phyloP scores from a whole-genome alignment of 2,797 vertebrate species.

The Acipenser ruthenus region DNA sequence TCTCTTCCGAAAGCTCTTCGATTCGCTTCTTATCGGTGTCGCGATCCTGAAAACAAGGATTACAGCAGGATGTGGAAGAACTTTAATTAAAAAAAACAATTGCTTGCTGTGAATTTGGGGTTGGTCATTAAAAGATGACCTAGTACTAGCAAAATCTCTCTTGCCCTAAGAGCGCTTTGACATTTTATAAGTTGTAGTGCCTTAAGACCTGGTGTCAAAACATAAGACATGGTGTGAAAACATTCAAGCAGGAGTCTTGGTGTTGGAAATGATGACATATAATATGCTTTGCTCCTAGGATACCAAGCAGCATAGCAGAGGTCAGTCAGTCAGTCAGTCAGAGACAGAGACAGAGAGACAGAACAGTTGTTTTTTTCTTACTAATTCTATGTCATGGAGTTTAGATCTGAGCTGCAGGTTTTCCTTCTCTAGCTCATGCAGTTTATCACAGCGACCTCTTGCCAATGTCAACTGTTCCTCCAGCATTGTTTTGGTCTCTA shows the following conservation, averaged over 20 bases:
- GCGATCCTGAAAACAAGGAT: conserved; percentile 62
- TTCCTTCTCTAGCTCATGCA: conserved; percentile 91
- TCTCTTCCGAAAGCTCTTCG: conserved; percentile 92
- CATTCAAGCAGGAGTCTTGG: too few species aligned
- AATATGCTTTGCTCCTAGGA: background rate
- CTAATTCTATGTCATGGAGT: conserved; percentile 87
- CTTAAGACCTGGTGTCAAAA: too few species aligned
- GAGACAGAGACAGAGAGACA: background rate
- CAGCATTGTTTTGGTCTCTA: conserved; percentile 88
- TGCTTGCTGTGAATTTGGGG: too few species aligned
- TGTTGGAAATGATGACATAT: background rate
- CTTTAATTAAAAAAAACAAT: too few species aligned
- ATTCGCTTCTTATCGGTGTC: conserved; percentile 81
- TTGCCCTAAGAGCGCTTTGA: too few species aligned
- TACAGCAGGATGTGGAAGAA: too few species aligned
- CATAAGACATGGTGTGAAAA: too few species aligned
- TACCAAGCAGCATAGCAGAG: too few species aligned
- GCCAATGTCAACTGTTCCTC: conserved; percentile 81
- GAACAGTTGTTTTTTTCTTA: conserved; percentile 30
- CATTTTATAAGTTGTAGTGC: too few species aligned
- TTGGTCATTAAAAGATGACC: too few species aligned
- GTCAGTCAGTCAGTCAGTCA: background rate
- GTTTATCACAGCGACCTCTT: conserved; percentile 81
- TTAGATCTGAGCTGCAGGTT: conserved; percentile 86
- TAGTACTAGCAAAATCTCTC: too few species aligned